Conservation (phyloP, 2,113 vertebrate genomes). For the Actenoides lindsayi region DNA sequence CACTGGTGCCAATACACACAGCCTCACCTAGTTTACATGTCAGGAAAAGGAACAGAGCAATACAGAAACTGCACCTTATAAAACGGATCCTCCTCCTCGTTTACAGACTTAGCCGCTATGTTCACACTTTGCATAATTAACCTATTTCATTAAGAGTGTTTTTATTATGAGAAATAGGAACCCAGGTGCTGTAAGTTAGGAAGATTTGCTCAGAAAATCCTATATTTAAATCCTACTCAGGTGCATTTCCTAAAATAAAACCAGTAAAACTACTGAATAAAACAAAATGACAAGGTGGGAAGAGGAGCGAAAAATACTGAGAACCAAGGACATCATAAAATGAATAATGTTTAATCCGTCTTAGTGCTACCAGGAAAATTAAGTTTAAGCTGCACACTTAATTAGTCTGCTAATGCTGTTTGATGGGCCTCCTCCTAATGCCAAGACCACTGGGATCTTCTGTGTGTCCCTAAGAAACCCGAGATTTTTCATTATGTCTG, state of each 20-base stretch:
- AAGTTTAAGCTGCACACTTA: slow-evolving; percentile 66
- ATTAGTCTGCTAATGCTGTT: slow-evolving; percentile 64
- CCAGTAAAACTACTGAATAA: slow-evolving; percentile 5
- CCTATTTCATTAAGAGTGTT: slow-evolving; percentile 5
- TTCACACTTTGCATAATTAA: slow-evolving; percentile 5
- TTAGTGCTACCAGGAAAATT: slow-evolving; percentile 64
- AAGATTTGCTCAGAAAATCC: slow-evolving; percentile 49
- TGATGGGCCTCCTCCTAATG: slow-evolving; percentile 42
- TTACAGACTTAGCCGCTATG: background rate
- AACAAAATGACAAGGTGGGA: slow-evolving; percentile 44
- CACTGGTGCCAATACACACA: background rate
- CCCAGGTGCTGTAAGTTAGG: background rate
- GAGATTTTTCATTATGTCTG: slow-evolving; percentile 41
- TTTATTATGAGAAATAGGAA: background rate
- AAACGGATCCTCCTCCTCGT: background rate
- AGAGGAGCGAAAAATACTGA: slow-evolving; percentile 18
- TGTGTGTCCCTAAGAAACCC: slow-evolving; percentile 40
- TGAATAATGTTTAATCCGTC: slow-evolving; percentile 38
- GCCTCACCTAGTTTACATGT: background rate
- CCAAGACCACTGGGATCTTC: slow-evolving; percentile 44
- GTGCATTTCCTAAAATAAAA: background rate
- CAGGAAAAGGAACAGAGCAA: background rate
- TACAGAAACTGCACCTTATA: background rate
- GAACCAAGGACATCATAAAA: slow-evolving; percentile 55
- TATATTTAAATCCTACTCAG: slow-evolving; percentile 1